Percentiles rank a stretch among this genome's conserved stretches.
These are phyloP conservation scores for Otocyon megalotis DNA, from an alignment of 2,113 vertebrate species.

Conservation along the genomic window DNA sequence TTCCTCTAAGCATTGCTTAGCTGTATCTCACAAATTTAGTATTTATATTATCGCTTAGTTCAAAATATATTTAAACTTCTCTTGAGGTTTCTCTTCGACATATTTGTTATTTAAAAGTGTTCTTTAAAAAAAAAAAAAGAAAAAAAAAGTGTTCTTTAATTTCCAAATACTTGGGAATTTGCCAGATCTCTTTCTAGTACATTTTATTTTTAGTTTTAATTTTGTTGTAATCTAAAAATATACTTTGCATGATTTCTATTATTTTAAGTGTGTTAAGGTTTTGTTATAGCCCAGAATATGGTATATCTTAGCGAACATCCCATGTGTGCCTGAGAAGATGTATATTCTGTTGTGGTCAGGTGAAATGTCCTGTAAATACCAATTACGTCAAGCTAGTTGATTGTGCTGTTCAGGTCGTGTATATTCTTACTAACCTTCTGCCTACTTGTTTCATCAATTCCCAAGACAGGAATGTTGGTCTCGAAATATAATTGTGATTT, in stretches of 20 bases:
- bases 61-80: slow-evolving; percentile 29
- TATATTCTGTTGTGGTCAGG: neutral
- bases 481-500: neutral
- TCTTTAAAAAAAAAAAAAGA: too few relatives aligned
- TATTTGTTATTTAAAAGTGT: neutral
- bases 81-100: neutral
- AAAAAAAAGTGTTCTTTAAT: neutral
- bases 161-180: slow-evolving; percentile 24
- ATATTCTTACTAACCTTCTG: slow-evolving; percentile 32
- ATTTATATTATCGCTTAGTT: slow-evolving; percentile 44
- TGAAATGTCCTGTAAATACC: neutral
- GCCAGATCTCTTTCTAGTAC: neutral
- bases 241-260: slow-evolving; percentile 20
- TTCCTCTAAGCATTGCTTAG: neutral
- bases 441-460: neutral
- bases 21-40: neutral
- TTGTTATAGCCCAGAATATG: neutral
- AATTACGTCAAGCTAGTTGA: neutral
- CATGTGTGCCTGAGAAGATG: neutral
- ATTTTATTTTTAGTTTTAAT: neutral
- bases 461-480: neutral
- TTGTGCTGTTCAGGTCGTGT: neutral
- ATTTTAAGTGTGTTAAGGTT: neutral
- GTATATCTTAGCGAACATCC: neutral
- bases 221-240: neutral